A percentile compares a stretch with the other conserved stretches of the same genome.
phyloP scores from a whole-genome alignment of 2,797 vertebrate species.

The Discoglossus pictus region DNA sequence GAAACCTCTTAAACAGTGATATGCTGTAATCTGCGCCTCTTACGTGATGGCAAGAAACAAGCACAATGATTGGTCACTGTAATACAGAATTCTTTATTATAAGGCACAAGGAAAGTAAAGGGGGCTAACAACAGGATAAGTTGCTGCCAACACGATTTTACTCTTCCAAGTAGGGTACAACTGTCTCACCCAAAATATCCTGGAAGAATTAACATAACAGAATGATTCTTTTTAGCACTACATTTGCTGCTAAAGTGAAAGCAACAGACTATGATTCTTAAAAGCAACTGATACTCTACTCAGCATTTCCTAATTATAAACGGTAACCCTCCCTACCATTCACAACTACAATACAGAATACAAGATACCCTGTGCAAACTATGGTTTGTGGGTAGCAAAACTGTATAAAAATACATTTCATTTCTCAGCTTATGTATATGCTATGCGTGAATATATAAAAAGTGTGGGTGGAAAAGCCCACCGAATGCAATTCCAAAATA shows the following conservation, averaged over 20 bases:
- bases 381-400: slow-evolving; percentile 14
- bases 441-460: slow-evolving; percentile 43
- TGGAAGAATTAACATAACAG: slow-evolving; percentile 3
- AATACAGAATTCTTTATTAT: not conserved
- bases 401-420: slow-evolving; percentile 46
- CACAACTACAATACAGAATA: slow-evolving; percentile 29
- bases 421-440: slow-evolving; percentile 15
- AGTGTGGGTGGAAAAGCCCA: slow-evolving; percentile 21
- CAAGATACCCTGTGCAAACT: slow-evolving; percentile 9
- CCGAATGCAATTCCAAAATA: slow-evolving; percentile 32
- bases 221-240: not conserved
- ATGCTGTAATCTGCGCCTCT: not conserved
- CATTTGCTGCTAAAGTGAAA: slow-evolving; percentile 2
- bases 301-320: slow-evolving; percentile 6
- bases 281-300: slow-evolving; percentile 1
- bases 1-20: not conserved
- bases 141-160: not conserved
- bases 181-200: not conserved
- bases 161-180: not conserved
- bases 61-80: not conserved
- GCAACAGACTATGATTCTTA: slow-evolving; percentile 5
- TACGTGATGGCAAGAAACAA: not conserved
- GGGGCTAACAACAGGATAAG: not conserved
- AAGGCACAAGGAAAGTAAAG: slow-evolving; percentile 29
- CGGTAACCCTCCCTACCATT: not conserved